Base-by-base conservation (phyloP, 2,113 vertebrate species). In the Phylloscopus whistleri region DNA sequence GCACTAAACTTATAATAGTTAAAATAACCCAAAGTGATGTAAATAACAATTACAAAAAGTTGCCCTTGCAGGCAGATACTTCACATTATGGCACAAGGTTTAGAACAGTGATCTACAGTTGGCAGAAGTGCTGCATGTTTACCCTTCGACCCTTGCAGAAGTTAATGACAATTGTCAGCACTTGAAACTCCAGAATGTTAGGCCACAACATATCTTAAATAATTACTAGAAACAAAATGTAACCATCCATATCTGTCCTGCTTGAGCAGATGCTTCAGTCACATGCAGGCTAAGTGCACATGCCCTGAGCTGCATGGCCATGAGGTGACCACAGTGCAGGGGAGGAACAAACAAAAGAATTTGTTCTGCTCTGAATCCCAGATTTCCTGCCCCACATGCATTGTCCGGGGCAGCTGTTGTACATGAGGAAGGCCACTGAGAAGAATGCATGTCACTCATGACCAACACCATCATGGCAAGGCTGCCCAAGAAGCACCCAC, bases 231-330 rank as follows among this genome's bases (percentile, higher is more conserved):
- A 89, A 90, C 7, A 53, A 49, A 78, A 66, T 37, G 68, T 33
- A 86, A 14, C 27, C n/a, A 56, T 31, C 52, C 28, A 6, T 12
- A 21, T 20, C 67, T 49, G 22, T 55, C 63, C 59, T 63, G 39
- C 35, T 81, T 14, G 59, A 87, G 22, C 56, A 77, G 77, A 72
- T 51, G 58, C 22, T 74, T 70, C 39, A 78, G 28, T 58, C 70
- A 48, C 48, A 44, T 0, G 13, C 63, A 64, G 49, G 7, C 35
- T 33, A 55, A 70, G 53, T 0, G 0, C 41, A 60, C 16, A 3
- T 24, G 31, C 24, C 21, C 66, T 82, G 37, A 92, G 48, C 43
- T 68, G 56, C 21, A 17, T 0, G 2, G 35, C 24, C 53, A 76
- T 33, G 16, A 46, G 30, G 30, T 2, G 11, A 30, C 52, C 28